Percentiles rank a stretch among this genome's conserved stretches.
Evolutionary conservation across 2,113 vertebrate genomes (phyloP).

Genomic region (Casuarius casuarius): DNA sequence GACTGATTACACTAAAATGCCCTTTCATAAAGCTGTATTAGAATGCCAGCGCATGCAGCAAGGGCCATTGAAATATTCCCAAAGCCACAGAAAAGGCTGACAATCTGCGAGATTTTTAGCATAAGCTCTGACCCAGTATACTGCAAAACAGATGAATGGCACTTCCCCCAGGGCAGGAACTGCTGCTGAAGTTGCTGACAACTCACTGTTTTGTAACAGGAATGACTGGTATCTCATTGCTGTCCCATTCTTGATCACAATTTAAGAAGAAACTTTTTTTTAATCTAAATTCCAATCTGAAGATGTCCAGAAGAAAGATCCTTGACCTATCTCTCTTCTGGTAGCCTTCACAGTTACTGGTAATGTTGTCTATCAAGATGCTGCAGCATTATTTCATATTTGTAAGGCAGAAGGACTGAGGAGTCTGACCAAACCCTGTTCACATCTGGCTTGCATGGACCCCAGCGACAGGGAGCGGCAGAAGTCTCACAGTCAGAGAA

Average conservation of each 20-base stretch:
- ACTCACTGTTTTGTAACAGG: background rate
- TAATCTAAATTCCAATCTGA: background rate
- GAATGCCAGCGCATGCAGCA: conserved; percentile 15
- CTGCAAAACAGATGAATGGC: background rate
- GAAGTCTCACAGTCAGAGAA: background rate
- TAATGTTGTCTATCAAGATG: background rate
- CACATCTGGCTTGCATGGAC: background rate
- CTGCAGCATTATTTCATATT: background rate
- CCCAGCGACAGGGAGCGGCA: background rate
- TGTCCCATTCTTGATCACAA: conserved; percentile 2
- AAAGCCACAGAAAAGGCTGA: conserved; percentile 46
- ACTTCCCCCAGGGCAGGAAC: conserved; percentile 37
- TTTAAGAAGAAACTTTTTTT: conserved; percentile 21
- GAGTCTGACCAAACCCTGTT: background rate
- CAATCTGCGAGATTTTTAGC: conserved; percentile 29
- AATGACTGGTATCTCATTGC: background rate
- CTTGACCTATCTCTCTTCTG: background rate
- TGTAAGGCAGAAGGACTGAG: background rate
- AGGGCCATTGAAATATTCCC: conserved; percentile 39
- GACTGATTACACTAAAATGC: background rate
- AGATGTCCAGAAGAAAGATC: conserved; percentile 1
- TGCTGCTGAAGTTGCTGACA: conserved; percentile 51
- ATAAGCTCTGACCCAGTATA: conserved; percentile 32
- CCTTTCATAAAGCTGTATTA: conserved; percentile 45
- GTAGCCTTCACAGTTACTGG: background rate